A percentile compares a stretch with the other conserved stretches of the same genome.
phyloP scores from a whole-genome alignment of 2,888 invertebrate genomes.

The Dryobota labecula region DNA sequence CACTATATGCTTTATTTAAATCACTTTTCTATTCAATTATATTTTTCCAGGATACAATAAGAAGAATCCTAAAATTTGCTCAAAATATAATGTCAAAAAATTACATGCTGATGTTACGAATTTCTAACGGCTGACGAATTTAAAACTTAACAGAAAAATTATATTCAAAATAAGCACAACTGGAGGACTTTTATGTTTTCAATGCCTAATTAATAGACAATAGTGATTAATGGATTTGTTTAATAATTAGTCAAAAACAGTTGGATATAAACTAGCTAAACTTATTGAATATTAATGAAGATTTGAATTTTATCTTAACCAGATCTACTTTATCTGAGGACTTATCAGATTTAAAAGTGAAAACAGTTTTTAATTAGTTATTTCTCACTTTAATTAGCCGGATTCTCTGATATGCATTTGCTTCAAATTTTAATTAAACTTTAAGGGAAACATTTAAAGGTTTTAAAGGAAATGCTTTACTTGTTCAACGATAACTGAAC shows the following conservation, averaged over 20 bases:
- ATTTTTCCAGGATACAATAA: neutral
- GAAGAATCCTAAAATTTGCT: neutral
- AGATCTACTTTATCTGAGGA: slow-evolving; percentile 40
- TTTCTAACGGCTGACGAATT: neutral
- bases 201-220: too few relatives aligned
- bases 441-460: neutral
- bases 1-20: slow-evolving; percentile 21
- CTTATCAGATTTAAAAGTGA: slow-evolving; percentile 29
- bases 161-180: neutral
- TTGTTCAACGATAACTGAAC: neutral
- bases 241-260: neutral
- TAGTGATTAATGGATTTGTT: neutral
- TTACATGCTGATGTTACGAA: neutral
- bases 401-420: neutral
- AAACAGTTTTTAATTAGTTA: slow-evolving; percentile 8
- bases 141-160: neutral
- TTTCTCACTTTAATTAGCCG: slow-evolving; percentile 11
- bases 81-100: neutral
- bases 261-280: neutral
- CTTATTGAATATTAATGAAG: slow-evolving; percentile 49
- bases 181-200: neutral
- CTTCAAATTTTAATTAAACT: neutral
- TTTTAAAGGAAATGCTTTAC: neutral
- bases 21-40: slow-evolving; percentile 18
- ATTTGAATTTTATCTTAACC: slow-evolving; percentile 38